Percentiles rank a stretch among this genome's conserved stretches.
Conservation (phyloP, 2,797 vertebrate species). For the Pangasius mekongensis region DNA sequence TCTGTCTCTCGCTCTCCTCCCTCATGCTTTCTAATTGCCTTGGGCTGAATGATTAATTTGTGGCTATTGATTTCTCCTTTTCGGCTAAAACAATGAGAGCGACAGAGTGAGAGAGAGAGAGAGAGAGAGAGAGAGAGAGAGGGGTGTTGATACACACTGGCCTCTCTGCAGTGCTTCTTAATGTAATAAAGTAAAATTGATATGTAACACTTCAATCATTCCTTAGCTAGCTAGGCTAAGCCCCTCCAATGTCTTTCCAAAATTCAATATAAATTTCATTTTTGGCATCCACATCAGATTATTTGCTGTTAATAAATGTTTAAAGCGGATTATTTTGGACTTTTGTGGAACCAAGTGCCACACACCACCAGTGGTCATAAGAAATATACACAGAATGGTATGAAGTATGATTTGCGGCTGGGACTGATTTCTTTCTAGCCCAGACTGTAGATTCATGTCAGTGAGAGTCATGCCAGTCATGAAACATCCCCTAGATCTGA, state of each 20-base stretch:
- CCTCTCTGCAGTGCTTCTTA: constrained; percentile 81
- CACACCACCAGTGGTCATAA: neutral
- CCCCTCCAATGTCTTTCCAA: neutral
- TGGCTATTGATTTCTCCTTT: constrained; percentile 86
- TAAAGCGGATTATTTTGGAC: constrained; percentile 1
- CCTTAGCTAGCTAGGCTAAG: neutral
- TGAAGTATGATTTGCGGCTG: neutral
- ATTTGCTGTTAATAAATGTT: neutral
- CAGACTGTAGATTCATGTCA: neutral
- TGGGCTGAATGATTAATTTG: constrained; percentile 87
- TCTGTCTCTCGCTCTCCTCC: constrained; percentile 32
- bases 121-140: constrained; percentile 44
- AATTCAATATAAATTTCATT: neutral
- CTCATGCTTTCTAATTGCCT: constrained; percentile 65
- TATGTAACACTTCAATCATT: constrained; percentile 38
- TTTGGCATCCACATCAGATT: neutral
- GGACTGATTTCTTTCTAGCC: neutral
- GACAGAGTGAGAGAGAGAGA: constrained; percentile 11
- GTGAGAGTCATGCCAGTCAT: neutral
- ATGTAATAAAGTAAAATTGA: constrained; percentile 54
- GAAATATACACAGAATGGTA: neutral
- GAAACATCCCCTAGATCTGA: neutral
- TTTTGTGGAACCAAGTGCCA: neutral
- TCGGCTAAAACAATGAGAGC: constrained; percentile 65
- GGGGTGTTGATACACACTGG: constrained; percentile 9